Conservation (phyloP, 2,888 invertebrate species). For the Furcula furcula region DNA sequence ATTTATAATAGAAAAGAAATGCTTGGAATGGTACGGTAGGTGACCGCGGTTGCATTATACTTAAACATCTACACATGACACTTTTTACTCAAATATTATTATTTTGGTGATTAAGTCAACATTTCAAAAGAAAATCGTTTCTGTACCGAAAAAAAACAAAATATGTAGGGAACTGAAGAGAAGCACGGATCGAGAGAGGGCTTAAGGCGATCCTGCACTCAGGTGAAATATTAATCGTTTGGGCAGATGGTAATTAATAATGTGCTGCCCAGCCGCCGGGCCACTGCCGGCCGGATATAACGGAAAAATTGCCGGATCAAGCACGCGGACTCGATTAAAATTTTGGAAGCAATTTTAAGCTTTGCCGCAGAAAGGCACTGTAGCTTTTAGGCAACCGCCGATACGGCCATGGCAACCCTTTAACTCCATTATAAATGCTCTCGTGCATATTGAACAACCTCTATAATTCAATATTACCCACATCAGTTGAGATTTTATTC, state of each 20-base stretch:
- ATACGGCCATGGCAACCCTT: conserved; percentile 30
- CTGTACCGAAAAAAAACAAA: conserved; percentile 60
- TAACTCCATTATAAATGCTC: conserved; percentile 4
- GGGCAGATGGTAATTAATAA: conserved; percentile 75
- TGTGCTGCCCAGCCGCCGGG: conserved; percentile 52
- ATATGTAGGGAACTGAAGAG: conserved; percentile 70
- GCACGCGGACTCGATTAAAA: conserved; percentile 51
- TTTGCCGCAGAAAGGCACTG: conserved; percentile 43
- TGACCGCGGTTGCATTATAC: too few species aligned
- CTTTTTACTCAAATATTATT: too few species aligned
- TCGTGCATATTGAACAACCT: conserved; percentile 11
- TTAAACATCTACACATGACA: too few species aligned
- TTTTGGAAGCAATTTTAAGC: conserved; percentile 56
- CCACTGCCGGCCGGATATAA: conserved; percentile 61
- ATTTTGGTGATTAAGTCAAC: too few species aligned
- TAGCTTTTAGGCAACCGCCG: conserved; percentile 44
- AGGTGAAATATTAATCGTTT: conserved; percentile 73
- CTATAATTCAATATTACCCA: not conserved
- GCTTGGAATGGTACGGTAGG: too few species aligned
- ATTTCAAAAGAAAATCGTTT: conserved; percentile 28
- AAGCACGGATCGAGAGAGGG: conserved; percentile 65
- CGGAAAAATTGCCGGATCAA: conserved; percentile 71
- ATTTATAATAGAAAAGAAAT: too few species aligned
- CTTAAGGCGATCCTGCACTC: conserved; percentile 61
- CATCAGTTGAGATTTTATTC: too few species aligned